Percentiles rank a stretch among this genome's conserved stretches.
These are phyloP conservation scores for Lasiurus borealis DNA, from an alignment of 2,113 vertebrate species.

Conservation along the genomic window DNA sequence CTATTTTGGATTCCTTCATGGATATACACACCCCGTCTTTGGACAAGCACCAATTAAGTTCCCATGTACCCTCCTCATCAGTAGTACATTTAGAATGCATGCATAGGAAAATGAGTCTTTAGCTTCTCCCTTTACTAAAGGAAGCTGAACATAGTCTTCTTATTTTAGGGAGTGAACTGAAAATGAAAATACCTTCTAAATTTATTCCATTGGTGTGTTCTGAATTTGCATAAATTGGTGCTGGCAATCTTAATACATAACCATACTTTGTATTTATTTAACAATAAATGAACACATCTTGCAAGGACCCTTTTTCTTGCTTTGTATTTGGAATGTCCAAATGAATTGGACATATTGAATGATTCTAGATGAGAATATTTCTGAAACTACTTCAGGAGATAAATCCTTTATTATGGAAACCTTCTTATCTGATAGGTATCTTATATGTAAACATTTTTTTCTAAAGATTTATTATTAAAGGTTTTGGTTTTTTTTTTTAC, in stretches of 20 bases:
- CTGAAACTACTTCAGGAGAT: not conserved
- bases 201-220: not conserved
- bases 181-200: not conserved
- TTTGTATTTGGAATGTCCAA: conserved; percentile 10
- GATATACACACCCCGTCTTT: not conserved
- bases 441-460: not conserved
- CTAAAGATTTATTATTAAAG: conserved; percentile 40
- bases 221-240: not conserved
- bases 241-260: not conserved
- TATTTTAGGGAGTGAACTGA: not conserved
- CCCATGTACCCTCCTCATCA: not conserved
- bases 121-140: not conserved
- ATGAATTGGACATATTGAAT: not conserved
- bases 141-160: not conserved
- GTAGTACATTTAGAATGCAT: not conserved
- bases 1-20: not conserved
- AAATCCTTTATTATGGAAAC: not conserved
- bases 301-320: not conserved
- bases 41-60: not conserved
- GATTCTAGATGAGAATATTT: conserved; percentile 35
- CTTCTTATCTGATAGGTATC: not conserved
- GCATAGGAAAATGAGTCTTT: not conserved
- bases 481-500: not conserved
- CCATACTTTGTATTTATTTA: conserved; percentile 14
- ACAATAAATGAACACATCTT: not conserved